These are phyloP conservation scores for Meteorus cinctellus DNA, from an alignment of 2,888 invertebrate genomes.

Conservation along the genomic window DNA sequence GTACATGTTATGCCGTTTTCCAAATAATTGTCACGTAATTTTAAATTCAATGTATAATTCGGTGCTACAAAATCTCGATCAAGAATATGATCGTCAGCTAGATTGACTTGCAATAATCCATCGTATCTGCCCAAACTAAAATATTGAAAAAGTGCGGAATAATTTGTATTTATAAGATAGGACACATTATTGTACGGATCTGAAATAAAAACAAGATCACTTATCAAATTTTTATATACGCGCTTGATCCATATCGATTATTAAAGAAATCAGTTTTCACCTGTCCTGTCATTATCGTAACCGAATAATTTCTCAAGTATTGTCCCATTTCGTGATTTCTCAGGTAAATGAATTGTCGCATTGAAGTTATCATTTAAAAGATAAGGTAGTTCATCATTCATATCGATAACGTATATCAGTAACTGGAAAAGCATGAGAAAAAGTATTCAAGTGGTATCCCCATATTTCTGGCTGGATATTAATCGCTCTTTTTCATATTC, in stretches of 20 bases:
- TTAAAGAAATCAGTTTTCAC: slow-evolving; percentile 66
- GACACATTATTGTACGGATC: slow-evolving; percentile 75
- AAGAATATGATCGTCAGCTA: slow-evolving; percentile 72
- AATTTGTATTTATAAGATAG: slow-evolving; percentile 75
- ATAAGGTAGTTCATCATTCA: slow-evolving; percentile 77
- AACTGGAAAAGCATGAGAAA: slow-evolving; percentile 71
- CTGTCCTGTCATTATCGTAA: slow-evolving; percentile 77
- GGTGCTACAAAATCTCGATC: slow-evolving; percentile 76
- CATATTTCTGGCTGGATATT: too few species aligned
- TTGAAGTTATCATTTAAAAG: slow-evolving; percentile 69
- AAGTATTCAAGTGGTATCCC: neutral
- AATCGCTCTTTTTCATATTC: too few species aligned
- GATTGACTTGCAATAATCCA: slow-evolving; percentile 74
- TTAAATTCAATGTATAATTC: slow-evolving; percentile 74
- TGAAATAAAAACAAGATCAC: slow-evolving; percentile 54
- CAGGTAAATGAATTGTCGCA: slow-evolving; percentile 72
- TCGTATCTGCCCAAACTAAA: slow-evolving; percentile 75
- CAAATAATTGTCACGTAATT: slow-evolving; percentile 76
- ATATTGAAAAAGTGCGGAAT: slow-evolving; percentile 73
- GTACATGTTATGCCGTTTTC: slow-evolving; percentile 70
- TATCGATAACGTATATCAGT: slow-evolving; percentile 76
- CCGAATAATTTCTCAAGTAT: slow-evolving; percentile 72
- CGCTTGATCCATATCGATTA: neutral
- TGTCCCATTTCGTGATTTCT: slow-evolving; percentile 74
- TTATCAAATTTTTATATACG: neutral